Evolutionary conservation across 2,888 invertebrate genomes (phyloP), one percentile per base, ranked within the genome.

Genomic region (Schizaphis graminum): DNA sequence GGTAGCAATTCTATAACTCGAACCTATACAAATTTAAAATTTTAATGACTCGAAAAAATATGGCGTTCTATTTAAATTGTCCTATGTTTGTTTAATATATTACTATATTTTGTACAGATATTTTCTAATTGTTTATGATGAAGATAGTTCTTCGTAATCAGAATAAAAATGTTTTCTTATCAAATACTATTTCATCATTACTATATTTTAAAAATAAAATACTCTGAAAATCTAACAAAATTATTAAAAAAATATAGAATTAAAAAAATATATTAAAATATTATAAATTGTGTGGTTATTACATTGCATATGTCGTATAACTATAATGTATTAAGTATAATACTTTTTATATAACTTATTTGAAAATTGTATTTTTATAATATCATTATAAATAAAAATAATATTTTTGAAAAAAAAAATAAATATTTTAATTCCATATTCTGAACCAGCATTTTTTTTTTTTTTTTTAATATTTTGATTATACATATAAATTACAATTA

Each of bases 21-120:
- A 67, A 67, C 16, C 67, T 35, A 67, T 67, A 35, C 16, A 67
- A 67, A 67, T 35, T 35, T n/a, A 67, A 21, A 67, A 67, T 67
- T 67, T 67, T 35, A 67, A 67, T 67, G 67, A 67, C 67, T 67
- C 67, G n/a, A 67, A 67, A 67, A 67, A 35, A 67, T 67, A 67
- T 67, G 67, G 67, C n/a, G 35, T 67, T 35, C 67, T 35, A n/a
- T 67, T 67, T 67, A 7, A 67, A 67, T 35, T 67, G 67, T 13
- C 35, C 67, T 67, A 35, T n/a, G 5, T 4, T 4, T 16, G 16
- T 35, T 35, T 35, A 67, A 67, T 35, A 16, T 7, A 35, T 67
- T 35, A n/a, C 13, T 16, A n/a, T n/a, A n/a, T 67, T n/a, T 35
- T 67, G 35, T 35, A n/a, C 21, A n/a, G 16, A 67, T n/a, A 35